A percentile compares a stretch with the other conserved stretches of the same genome.
Evolutionary conservation across 2,888 invertebrate genomes (phyloP).

Genomic region (Chirona hameri): DNA sequence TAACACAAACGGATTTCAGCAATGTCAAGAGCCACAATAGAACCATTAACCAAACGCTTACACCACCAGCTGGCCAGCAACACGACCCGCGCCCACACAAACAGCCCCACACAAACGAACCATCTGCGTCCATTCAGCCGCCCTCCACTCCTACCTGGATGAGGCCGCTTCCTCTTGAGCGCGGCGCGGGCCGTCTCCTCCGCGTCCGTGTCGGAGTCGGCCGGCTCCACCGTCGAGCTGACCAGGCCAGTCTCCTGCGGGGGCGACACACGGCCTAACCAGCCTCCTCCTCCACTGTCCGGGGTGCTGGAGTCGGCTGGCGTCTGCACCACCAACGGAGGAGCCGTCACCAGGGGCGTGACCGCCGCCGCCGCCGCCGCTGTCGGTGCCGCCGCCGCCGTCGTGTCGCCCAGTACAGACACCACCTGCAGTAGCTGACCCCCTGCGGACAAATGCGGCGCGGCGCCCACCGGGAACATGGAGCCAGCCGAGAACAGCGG

Average conservation of each 20-base stretch:
- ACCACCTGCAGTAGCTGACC: constrained; percentile 68
- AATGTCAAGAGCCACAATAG: background rate
- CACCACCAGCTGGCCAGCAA: background rate
- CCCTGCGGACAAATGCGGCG: constrained; percentile 47
- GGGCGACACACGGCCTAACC: background rate
- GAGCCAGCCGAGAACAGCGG: constrained; percentile 51
- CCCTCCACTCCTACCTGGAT: background rate
- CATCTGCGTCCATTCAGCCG: background rate
- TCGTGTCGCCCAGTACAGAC: constrained; percentile 57
- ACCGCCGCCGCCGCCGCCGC: constrained; percentile 52
- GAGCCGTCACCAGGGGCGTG: constrained; percentile 59
- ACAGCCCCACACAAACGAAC: background rate
- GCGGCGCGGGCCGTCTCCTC: background rate
- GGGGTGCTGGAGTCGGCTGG: constrained; percentile 11
- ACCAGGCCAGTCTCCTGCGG: background rate
- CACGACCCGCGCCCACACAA: background rate
- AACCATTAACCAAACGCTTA: background rate
- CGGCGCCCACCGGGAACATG: constrained; percentile 54
- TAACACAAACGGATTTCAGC: no score
- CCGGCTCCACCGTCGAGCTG: background rate
- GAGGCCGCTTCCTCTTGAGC: background rate
- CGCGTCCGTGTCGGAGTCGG: background rate
- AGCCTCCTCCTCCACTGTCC: background rate
- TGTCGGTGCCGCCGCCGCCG: background rate
- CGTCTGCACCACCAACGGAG: background rate